phyloP scores from a whole-genome alignment of 2,888 invertebrate genomes.

The Diabrotica balteata region DNA sequence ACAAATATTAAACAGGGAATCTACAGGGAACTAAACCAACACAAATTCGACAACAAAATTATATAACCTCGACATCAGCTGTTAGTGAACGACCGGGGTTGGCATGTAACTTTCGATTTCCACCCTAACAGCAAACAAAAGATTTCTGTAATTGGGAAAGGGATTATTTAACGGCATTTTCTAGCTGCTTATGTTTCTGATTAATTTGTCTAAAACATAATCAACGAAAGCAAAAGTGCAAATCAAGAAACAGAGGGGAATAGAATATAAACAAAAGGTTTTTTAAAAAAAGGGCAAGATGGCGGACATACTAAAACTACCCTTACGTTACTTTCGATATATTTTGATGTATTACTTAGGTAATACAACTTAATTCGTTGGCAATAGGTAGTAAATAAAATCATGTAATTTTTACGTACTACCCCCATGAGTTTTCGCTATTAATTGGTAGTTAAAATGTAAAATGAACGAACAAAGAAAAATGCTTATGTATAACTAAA shows the following conservation, averaged over 20 bases:
- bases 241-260: neutral
- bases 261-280: conserved; percentile 8
- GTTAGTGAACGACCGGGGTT: conserved; percentile 22
- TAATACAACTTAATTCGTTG: no score
- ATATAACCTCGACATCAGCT: conserved; percentile 25
- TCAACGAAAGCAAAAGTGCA: neutral
- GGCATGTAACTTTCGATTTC: conserved; percentile 26
- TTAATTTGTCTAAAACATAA: conserved; percentile 2
- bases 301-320: conserved; percentile 27
- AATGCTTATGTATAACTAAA: no score
- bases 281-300: conserved; percentile 20
- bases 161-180: conserved; percentile 12
- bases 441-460: no score
- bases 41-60: conserved; percentile 22
- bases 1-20: conserved; percentile 11
- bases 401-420: no score
- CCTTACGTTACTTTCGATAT: conserved; percentile 6
- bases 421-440: no score
- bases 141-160: conserved; percentile 5
- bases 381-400: no score
- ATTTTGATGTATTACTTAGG: neutral
- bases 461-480: neutral
- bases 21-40: conserved; percentile 3
- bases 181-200: neutral
- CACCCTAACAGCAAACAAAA: conserved; percentile 25